Evolutionary conservation across 1,140 invertebrate species (phyloP).

Genomic region (Drosophila nigromelanica): DNA sequence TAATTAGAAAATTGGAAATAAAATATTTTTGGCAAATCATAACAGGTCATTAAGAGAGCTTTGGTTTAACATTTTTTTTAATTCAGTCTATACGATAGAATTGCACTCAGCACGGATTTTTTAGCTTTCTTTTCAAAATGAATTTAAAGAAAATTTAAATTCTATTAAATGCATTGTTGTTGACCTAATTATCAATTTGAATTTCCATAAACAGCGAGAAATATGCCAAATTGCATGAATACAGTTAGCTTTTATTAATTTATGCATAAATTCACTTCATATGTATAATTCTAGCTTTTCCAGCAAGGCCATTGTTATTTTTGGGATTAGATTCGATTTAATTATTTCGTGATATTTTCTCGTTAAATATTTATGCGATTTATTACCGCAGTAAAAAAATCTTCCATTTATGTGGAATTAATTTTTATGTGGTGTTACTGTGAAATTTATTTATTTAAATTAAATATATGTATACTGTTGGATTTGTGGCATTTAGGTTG

Average conservation of each 20-base stretch:
- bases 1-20: conserved; percentile 73
- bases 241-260: conserved; percentile 52
- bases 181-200: conserved; percentile 57
- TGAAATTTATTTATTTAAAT: conserved; percentile 65
- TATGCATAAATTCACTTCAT: conserved; percentile 60
- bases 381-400: conserved; percentile 35
- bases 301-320: not conserved
- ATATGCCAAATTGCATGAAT: conserved; percentile 2
- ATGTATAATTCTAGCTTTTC: conserved; percentile 39
- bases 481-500: not conserved
- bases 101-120: not conserved
- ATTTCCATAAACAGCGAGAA: conserved; percentile 15
- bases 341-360: conserved; percentile 26
- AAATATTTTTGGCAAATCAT: conserved; percentile 48
- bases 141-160: conserved; percentile 36
- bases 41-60: not conserved
- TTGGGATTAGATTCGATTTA: conserved; percentile 30
- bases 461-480: conserved; percentile 44
- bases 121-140: conserved; percentile 8
- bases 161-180: conserved; percentile 32
- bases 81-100: not conserved
- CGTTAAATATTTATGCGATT: conserved; percentile 66
- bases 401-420: conserved; percentile 10
- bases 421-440: conserved; percentile 19
- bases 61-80: conserved; percentile 2